Evolutionary conservation across 2,888 invertebrate species (phyloP), one percentile per base, ranked within the genome.

Genomic region (Apamea monoglypha): DNA sequence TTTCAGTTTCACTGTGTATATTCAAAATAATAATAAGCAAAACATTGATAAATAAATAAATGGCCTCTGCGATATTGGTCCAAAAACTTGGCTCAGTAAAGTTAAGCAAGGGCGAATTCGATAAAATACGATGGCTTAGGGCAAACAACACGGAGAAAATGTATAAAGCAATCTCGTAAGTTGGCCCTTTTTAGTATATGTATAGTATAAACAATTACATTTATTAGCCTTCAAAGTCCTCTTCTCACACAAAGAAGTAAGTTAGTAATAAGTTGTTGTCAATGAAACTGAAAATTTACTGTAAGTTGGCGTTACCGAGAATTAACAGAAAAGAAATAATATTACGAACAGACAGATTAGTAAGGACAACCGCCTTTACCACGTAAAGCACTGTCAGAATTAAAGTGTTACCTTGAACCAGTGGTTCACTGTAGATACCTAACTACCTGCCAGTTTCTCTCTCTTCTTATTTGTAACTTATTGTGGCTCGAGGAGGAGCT

Each of bases 41-140:
- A 29, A 47, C 12, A 47, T 44, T 36, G 21, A 56, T 18, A 68
- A 21, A 32, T 53, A 29, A 36, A 32, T 16, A 50, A 25, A 88
- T 88, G 88, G 80, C 92, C 21, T 88, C 92, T 44, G 78, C 85
- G 67, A 80, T 89, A 80, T 85, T 92, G 76, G 80, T 85, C 16
- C 88, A 87, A 71, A 92, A 92, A 78, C 75, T 92, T 50, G 69
- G 90, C 69, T 81, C 87, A 40, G 81, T 91, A 36, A 92, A 91
- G 68, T 80, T 92, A 64, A 86, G 85, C 67, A 90, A 89, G 77
- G 76, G 71, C 10, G 92, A 92, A 78, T 91, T 89, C 53, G 87
- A 91, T 3, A 92, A 88, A 84, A 85, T 89, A 32, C 90, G 85
- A 82, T 82, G 87, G 81, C 83, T 90, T 3, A 87, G 84, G 87